Evolutionary conservation across 1,140 invertebrate genomes (phyloP), one percentile per base, ranked within the genome.

Genomic region (Pachyrhynchus sulphureomaculatus): DNA sequence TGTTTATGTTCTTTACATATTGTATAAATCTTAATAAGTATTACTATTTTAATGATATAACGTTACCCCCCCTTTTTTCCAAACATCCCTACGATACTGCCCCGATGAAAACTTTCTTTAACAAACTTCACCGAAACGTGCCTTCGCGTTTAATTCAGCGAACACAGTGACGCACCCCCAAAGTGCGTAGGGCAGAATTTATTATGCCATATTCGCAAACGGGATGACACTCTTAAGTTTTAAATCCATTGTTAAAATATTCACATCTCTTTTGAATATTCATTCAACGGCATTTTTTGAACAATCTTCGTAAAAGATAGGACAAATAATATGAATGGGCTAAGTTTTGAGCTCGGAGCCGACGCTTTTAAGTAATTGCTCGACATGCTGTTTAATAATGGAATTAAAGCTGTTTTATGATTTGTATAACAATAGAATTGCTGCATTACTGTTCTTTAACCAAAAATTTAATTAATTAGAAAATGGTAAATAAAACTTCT

Each of bases 301-400:
- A 55, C 52, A 15, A 26, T 36, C 29, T 58, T 58, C 6, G n/a
- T 26, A 56, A n/a, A 20, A 56, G 9, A 44, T 20, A 12, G 12
- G 24, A 54, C 34, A 42, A 41, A 44, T 41, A 54, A 41, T 54
- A 41, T 42, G 36, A 42, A 42, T 54, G 23, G 36, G 29, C 47
- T 29, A 54, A 54, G 52, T 54, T 54, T 54, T 54, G 51, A 54
- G 21, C 23, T 12, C 4, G 1, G 18, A 41, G 41, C 36, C 9
- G 21, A 42, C 34, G 52, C 52, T 54, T 42, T 54, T 54, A 54
- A 54, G 52, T 54, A 54, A 54, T 54, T 54, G 52, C 52, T 54
- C 24, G 36, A 54, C 36, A 42, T 54, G 49, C 36, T 34, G 52
- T 41, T 42, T 24, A 54, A 54, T 29, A 54, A 41, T 42, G 17